Conservation (phyloP, 2,113 vertebrate genomes). For the Sebastes fasciatus region DNA sequence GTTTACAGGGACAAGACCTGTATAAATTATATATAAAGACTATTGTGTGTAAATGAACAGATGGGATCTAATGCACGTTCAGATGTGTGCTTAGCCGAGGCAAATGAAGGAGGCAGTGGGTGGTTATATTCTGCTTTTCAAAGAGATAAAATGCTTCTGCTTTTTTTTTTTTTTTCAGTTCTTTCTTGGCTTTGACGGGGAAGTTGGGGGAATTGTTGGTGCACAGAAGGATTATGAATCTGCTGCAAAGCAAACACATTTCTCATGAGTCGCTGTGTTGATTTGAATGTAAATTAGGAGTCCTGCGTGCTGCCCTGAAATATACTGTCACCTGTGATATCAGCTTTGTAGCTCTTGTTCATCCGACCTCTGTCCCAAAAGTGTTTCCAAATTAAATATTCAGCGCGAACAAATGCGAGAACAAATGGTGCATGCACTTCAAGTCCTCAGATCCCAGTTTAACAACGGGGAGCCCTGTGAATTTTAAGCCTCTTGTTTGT, state of each 20-base stretch:
- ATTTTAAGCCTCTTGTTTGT: conserved; percentile 5
- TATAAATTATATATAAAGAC: conserved; percentile 40
- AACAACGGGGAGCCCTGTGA: conserved; percentile 21
- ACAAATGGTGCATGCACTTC: conserved; percentile 40
- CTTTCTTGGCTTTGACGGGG: conserved; percentile 55
- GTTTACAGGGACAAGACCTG: conserved; percentile 46
- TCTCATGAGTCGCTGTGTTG: conserved; percentile 48
- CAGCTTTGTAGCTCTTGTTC: conserved; percentile 45
- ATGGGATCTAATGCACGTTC: conserved; percentile 43
- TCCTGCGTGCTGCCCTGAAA: conserved; percentile 26
- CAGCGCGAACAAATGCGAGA: conserved; percentile 31
- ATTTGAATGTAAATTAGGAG: conserved; percentile 61
- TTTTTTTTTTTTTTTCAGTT: conserved; percentile 8
- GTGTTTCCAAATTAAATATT: conserved; percentile 47
- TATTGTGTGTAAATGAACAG: conserved; percentile 45
- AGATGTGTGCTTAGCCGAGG: conserved; percentile 45
- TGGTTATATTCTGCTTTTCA: conserved; percentile 37
- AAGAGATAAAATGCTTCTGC: conserved; percentile 37
- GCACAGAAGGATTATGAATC: conserved; percentile 65
- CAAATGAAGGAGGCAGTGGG: conserved; percentile 25
- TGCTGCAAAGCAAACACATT: conserved; percentile 59
- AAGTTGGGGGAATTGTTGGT: conserved; percentile 51
- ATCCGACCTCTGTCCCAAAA: conserved; percentile 36
- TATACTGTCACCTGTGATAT: conserved; percentile 56
- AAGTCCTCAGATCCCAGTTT: conserved; percentile 28